Evolutionary conservation across 2,113 vertebrate species (phyloP), one percentile per base, ranked within the genome.

Genomic region (Etheostoma cragini): DNA sequence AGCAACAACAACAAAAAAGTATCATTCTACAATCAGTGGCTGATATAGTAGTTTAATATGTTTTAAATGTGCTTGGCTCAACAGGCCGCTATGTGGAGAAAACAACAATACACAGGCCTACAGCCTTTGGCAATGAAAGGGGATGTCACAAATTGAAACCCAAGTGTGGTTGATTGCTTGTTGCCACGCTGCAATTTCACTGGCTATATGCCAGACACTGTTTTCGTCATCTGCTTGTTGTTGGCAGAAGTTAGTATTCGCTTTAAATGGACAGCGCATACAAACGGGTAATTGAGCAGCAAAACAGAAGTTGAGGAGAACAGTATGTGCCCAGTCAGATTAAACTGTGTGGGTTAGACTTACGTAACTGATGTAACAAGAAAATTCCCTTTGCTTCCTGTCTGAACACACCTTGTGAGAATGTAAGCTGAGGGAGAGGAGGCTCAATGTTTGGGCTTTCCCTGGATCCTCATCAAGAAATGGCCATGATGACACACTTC

Each of bases 381-480:
- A n/a, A 54, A n/a, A 11, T 4, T 15, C 19, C n/a, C 30, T 26
- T 56, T 22, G 19, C 56, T 19, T 57, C 54, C 50, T 42, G 47
- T 68, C 71, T 54, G 64, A 75, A 56, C 35, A 67, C 70, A 74
- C 50, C 38, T 49, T n/a, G 65, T 4, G n/a, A 47, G 67, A 60
- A 21, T 10, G 57, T 21, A 26, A 21, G 35, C 35, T 6, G 58
- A 66, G 54, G 26, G 35, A 45, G 56, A 69, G 67, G 57, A 30
- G 17, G 53, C 70, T 33, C 50, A 24, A 42, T 12, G 57, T 35
- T 64, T 2, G 49, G 63, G 62, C 54, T 69, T 74, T 57, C 76
- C 65, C 76, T 67, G 56, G 38, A 65, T 35, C 71, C 21, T 72
- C 15, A 16, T 8, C 74, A 67, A 56, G 73, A 81, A 77, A 76